Evolutionary conservation across 2,113 vertebrate species (phyloP).

Genomic region (Megaceryle maxima): DNA sequence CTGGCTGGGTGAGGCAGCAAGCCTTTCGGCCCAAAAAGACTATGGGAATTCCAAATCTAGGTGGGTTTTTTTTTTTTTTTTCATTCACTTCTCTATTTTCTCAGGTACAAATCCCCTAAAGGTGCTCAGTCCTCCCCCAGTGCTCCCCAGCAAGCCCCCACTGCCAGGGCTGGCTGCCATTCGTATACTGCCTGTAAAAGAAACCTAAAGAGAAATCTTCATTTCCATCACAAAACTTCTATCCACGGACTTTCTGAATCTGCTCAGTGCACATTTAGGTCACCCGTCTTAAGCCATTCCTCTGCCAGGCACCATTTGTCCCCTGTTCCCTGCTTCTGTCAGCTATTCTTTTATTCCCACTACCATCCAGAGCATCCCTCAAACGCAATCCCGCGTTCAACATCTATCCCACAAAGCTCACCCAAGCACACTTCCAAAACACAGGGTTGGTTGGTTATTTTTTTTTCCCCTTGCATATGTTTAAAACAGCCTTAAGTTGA

Average conservation of each 20-base stretch:
- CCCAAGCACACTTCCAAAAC: neutral
- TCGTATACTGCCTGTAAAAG: neutral
- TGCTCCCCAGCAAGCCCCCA: neutral
- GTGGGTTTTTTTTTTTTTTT: no score
- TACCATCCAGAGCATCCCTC: neutral
- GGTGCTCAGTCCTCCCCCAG: neutral
- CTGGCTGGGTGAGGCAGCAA: rapidly evolving
- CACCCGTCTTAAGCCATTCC: neutral
- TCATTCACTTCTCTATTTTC: neutral
- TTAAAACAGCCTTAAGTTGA: constrained; percentile 20
- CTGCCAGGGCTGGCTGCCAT: neutral
- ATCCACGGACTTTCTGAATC: neutral
- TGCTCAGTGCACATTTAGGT: constrained; percentile 38
- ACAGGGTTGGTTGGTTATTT: neutral
- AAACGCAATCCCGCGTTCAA: neutral
- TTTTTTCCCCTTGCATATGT: neutral
- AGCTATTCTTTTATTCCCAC: neutral
- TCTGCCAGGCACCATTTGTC: neutral
- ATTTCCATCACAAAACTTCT: neutral
- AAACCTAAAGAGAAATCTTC: neutral
- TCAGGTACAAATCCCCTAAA: neutral
- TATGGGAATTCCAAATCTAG: neutral
- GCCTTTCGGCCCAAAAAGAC: neutral
- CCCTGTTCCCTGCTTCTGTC: neutral
- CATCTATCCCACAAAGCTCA: neutral